Base-by-base conservation (phyloP, 2,888 invertebrate species). In the Lasius fuliginosus region DNA sequence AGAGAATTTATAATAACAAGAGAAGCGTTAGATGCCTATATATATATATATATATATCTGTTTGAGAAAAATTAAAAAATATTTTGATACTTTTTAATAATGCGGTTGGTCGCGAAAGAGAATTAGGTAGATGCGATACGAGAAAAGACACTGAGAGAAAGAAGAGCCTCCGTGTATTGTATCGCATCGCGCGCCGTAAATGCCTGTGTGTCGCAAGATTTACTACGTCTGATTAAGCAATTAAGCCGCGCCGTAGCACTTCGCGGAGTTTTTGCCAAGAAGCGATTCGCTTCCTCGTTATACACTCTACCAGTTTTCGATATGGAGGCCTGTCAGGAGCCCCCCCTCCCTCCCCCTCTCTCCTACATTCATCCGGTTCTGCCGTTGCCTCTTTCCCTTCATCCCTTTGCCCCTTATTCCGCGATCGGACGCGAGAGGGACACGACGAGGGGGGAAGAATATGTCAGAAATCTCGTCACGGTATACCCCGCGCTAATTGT, bases 201-300 rank as follows among this genome's bases (percentile, higher is more conserved):
- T 92, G 93, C 90, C 92, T 90, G 86, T 90, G 91, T 90, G 91
- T 91, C 92, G 92, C 85, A 91, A 94, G 94, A 94, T 94, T 94
- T 93, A 94, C 93, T 92, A 92, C 92, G 94, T 94, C 93, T 94
- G 94, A 94, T 94, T 94, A 94, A 94, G 94, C 93, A 94, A 94
- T 94, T 94, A 94, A 94, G 89, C 90, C 85, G 87, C 87, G 84
- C 88, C 75, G 87, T 85, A 87, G 84, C 40, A 89, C 84, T 90
- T 89, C 83, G 88, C 89, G 88, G 87, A 77, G 90, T 92, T 92
- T 92, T 92, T 91, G 88, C 87, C 74, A 73, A 46, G 84, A 77
- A 83, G 88, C 86, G 87, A 81, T 88, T 86, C 84, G 79, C 76
- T 87, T 89, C 89, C 90, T 92, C 91, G 91, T 92, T 92, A 91